A percentile compares a stretch with the other conserved stretches of the same genome.
phyloP scores from a whole-genome alignment of 1,140 invertebrate species.

The Bombus cullumanus region DNA sequence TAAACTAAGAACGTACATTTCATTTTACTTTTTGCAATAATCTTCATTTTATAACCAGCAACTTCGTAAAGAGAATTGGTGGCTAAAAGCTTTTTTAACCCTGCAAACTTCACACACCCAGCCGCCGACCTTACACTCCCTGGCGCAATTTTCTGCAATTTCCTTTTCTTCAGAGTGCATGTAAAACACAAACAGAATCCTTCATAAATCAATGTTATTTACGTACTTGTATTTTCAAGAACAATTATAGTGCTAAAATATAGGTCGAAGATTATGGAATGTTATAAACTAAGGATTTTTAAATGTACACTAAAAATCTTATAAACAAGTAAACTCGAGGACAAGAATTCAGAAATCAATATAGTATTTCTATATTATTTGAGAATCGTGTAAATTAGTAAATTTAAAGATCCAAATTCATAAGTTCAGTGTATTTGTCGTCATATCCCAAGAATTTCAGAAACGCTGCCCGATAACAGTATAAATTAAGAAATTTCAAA shows the following conservation, averaged over 20 bases:
- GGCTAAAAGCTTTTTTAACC: slow-evolving; percentile 21
- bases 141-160: neutral
- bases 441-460: neutral
- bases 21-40: slow-evolving; percentile 1
- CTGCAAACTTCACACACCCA: neutral
- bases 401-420: neutral
- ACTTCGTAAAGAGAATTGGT: slow-evolving; percentile 13
- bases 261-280: too few relatives aligned
- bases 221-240: neutral
- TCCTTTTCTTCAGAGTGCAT: neutral
- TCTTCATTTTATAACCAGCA: neutral
- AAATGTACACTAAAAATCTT: too few relatives aligned
- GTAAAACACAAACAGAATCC: neutral
- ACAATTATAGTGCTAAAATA: too few relatives aligned
- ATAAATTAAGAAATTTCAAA: too few relatives aligned
- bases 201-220: neutral
- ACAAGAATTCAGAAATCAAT: too few relatives aligned
- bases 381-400: neutral
- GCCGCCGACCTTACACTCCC: neutral
- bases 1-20: neutral
- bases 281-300: too few relatives aligned
- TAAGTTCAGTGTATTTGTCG: neutral
- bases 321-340: too few relatives aligned
- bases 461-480: too few relatives aligned
- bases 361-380: neutral